Conservation (phyloP, 2,888 invertebrate genomes). For the Cheilosia scutellata region DNA sequence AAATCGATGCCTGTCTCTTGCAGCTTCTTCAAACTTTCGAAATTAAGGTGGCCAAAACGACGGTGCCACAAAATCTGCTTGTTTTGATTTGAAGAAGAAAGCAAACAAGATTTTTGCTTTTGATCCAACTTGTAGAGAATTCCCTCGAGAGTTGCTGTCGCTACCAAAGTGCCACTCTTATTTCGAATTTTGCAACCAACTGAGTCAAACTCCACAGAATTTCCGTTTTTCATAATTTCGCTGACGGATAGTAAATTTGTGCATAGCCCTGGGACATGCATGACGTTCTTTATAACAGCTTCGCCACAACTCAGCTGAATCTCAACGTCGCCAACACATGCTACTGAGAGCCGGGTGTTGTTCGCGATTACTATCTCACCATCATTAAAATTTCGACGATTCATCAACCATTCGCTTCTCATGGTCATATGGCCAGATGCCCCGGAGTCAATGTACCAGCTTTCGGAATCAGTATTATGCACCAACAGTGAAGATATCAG, state of each 20-base stretch:
- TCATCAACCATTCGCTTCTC: not conserved
- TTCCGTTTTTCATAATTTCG: slow-evolving; percentile 15
- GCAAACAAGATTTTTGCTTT: not conserved
- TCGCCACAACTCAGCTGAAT: not conserved
- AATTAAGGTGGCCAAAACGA: slow-evolving; percentile 53
- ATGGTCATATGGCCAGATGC: slow-evolving; percentile 38
- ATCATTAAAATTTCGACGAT: not conserved
- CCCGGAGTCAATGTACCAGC: slow-evolving; percentile 37
- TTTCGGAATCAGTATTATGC: not conserved
- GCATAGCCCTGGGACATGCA: slow-evolving; percentile 2
- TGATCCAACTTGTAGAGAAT: slow-evolving; percentile 9
- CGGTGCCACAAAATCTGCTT: slow-evolving; percentile 38
- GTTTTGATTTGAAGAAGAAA: not conserved
- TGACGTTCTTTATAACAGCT: not conserved
- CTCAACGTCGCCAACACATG: not conserved
- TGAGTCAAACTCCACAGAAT: not conserved
- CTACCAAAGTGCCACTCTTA: not conserved
- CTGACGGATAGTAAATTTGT: slow-evolving; percentile 24
- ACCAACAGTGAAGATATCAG: not conserved
- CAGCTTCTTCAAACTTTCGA: not conserved
- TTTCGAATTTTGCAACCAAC: slow-evolving; percentile 3
- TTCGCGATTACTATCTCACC: slow-evolving; percentile 10
- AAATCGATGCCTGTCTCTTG: not conserved
- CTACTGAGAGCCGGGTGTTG: not conserved
- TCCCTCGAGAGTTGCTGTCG: not conserved